phyloP scores from a whole-genome alignment of 2,113 vertebrate species.

The Prochilodus magdalenae region DNA sequence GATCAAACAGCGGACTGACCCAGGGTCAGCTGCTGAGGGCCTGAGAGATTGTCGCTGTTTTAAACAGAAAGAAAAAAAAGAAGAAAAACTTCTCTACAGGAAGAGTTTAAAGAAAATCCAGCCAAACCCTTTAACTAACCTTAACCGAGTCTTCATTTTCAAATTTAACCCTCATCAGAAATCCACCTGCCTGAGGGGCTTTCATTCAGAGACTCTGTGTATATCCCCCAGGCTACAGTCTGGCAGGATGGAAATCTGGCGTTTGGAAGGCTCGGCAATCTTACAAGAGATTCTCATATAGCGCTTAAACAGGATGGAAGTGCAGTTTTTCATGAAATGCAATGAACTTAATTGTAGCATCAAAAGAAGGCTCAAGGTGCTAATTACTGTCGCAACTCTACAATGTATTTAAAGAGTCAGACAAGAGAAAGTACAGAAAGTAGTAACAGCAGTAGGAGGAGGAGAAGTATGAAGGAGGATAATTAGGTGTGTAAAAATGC shows the following conservation, averaged over 20 bases:
- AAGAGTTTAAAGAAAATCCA: neutral
- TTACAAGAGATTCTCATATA: neutral
- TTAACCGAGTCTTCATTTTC: neutral
- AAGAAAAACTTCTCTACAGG: neutral
- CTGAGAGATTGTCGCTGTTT: neutral
- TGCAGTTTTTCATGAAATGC: too few relatives aligned
- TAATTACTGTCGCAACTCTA: too few relatives aligned
- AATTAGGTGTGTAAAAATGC: too few relatives aligned
- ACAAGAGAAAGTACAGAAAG: too few relatives aligned
- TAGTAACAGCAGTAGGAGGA: too few relatives aligned
- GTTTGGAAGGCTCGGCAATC: neutral
- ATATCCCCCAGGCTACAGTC: neutral
- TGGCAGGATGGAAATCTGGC: neutral
- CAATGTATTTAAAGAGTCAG: too few relatives aligned
- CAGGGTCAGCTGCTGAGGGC: neutral
- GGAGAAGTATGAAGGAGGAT: too few relatives aligned
- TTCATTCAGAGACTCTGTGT: neutral
- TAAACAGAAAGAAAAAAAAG: neutral
- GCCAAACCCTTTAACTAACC: neutral
- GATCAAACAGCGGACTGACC: neutral
- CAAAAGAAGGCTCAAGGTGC: too few relatives aligned
- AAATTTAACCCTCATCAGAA: conserved; percentile 2
- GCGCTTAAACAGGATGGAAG: neutral
- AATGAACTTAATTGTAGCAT: too few relatives aligned
- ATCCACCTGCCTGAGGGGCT: neutral